A percentile compares a stretch with the other conserved stretches of the same genome.
Conservation (phyloP, 2,888 invertebrate genomes). For the Panopea generosa region DNA sequence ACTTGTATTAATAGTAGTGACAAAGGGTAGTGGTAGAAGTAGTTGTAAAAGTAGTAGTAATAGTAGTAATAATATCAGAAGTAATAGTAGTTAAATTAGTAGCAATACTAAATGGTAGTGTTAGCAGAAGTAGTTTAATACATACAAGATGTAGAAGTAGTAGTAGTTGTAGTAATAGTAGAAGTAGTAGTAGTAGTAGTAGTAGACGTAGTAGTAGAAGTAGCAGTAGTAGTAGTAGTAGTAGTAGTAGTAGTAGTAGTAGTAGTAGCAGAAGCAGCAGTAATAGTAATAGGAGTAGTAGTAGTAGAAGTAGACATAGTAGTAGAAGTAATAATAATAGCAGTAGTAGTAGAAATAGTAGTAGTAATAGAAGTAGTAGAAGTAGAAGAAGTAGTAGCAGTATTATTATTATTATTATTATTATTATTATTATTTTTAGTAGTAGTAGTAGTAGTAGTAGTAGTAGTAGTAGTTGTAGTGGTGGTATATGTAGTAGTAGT, state of each 20-base stretch:
- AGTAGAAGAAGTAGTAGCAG: conserved; percentile 8
- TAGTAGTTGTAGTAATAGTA: conserved; percentile 33
- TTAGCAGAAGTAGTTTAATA: conserved; percentile 11
- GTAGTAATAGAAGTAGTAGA: too few species aligned
- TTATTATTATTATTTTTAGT: conserved; percentile 1
- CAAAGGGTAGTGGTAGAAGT: conserved; percentile 18
- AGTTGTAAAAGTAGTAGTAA: conserved; percentile 6
- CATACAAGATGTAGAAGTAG: conserved; percentile 33
- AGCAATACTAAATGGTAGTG: conserved; percentile 17
- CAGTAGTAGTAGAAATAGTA: not conserved
- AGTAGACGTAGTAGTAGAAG: conserved; percentile 33
- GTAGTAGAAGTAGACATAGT: conserved; percentile 20
- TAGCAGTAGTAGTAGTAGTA: conserved; percentile 31
- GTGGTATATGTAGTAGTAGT: not conserved
- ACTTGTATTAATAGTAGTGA: conserved; percentile 19
- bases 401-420: conserved; percentile 38
- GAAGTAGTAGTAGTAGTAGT: conserved; percentile 40
- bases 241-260: conserved; percentile 23
- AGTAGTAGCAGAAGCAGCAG: conserved; percentile 26
- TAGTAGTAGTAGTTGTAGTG: conserved; percentile 27
- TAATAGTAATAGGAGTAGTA: conserved; percentile 27
- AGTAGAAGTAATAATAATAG: conserved; percentile 18
- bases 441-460: conserved; percentile 5
- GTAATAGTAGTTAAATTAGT: conserved; percentile 14
- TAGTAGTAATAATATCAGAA: conserved; percentile 8